These are phyloP conservation scores for Cheirogaleus major DNA, from an alignment of 2,797 vertebrate genomes.

Conservation along the genomic window DNA sequence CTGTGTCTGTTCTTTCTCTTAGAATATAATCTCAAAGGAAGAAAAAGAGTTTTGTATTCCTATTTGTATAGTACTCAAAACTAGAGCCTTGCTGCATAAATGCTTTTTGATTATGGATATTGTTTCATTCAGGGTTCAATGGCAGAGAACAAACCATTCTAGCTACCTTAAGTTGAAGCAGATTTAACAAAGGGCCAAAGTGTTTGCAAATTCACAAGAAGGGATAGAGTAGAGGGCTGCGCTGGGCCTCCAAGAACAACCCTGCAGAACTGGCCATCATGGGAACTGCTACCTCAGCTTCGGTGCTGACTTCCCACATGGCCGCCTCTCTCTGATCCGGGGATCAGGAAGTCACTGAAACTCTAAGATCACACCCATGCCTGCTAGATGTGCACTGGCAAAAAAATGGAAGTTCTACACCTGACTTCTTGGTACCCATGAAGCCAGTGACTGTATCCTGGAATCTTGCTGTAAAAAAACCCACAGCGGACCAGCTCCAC, in stretches of 20 bases:
- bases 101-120: neutral
- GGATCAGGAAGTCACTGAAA: neutral
- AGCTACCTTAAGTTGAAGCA: neutral
- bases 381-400: neutral
- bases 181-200: neutral
- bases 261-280: neutral
- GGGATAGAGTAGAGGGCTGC: neutral
- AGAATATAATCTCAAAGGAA: neutral
- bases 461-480: neutral
- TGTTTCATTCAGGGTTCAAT: neutral
- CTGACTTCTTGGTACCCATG: neutral
- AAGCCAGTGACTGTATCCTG: neutral
- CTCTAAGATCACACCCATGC: neutral
- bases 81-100: neutral
- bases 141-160: neutral
- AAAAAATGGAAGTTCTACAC: neutral
- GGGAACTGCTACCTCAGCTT: neutral
- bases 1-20: neutral
- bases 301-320: neutral
- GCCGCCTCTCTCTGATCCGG: neutral
- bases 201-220: neutral
- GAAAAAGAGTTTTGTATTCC: neutral
- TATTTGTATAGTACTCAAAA: neutral
- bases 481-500: neutral
- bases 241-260: neutral